Percentiles rank a stretch among this genome's conserved stretches.
Conservation (phyloP, 1,140 invertebrate species). For the Lordiphosa stackelbergi region DNA sequence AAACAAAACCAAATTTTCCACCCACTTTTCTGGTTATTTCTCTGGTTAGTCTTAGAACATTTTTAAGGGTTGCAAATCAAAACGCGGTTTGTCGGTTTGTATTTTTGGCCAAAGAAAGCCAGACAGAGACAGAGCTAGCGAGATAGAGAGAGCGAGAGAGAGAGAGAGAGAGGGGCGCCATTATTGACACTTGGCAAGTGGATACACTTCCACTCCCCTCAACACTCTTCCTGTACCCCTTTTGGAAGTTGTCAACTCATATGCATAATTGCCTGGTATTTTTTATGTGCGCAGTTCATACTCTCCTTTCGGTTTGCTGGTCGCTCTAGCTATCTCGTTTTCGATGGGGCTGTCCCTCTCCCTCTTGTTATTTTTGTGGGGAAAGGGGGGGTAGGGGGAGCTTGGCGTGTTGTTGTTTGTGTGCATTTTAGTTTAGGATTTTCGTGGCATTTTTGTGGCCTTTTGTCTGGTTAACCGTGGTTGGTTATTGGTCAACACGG, state of each 20-base stretch:
- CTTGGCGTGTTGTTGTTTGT: slow-evolving; percentile 51
- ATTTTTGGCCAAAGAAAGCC: slow-evolving; percentile 64
- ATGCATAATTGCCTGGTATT: slow-evolving; percentile 70
- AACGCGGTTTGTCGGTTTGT: slow-evolving; percentile 75
- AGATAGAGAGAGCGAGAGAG: slow-evolving; percentile 5
- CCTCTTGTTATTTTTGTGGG: slow-evolving; percentile 7
- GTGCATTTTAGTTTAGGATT: slow-evolving; percentile 77
- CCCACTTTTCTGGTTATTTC: slow-evolving; percentile 71
- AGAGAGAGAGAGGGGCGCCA: slow-evolving; percentile 28
- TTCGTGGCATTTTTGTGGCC: slow-evolving; percentile 77
- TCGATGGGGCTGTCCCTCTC: slow-evolving; percentile 13
- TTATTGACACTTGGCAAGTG: slow-evolving; percentile 68
- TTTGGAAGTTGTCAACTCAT: slow-evolving; percentile 70
- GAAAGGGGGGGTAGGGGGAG: neutral
- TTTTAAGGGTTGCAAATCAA: slow-evolving; percentile 74
- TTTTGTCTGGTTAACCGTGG: slow-evolving; percentile 77
- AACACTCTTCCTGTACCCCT: neutral
- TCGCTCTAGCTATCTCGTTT: neutral
- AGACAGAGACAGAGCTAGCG: slow-evolving; percentile 6
- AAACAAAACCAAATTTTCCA: slow-evolving; percentile 62
- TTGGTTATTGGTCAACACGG: slow-evolving; percentile 74
- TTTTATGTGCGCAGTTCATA: slow-evolving; percentile 39
- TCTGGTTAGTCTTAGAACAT: slow-evolving; percentile 53
- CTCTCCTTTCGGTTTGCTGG: slow-evolving; percentile 4
- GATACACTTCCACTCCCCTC: neutral